These are phyloP conservation scores for Smittia sp. DNA, from an alignment of 2,888 invertebrate species.

Conservation along the genomic window DNA sequence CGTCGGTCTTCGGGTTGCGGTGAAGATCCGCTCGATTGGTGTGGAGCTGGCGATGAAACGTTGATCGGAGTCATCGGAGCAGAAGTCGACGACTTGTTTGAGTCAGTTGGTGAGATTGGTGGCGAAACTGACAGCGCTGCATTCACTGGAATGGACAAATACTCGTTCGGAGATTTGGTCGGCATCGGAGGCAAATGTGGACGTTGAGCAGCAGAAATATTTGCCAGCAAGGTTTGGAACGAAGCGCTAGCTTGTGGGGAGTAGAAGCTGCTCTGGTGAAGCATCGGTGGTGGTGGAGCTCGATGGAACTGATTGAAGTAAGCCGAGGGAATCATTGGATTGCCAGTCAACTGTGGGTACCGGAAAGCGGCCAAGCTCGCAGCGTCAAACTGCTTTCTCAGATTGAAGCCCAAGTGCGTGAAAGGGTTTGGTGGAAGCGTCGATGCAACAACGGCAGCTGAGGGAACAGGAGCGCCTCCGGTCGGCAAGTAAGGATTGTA, in stretches of 20 bases:
- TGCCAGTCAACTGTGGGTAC: constrained; percentile 60
- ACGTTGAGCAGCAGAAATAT: constrained; percentile 65
- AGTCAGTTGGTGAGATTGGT: constrained; percentile 56
- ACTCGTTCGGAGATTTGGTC: constrained; percentile 50
- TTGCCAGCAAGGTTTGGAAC: constrained; percentile 82
- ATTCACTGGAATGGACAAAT: constrained; percentile 39
- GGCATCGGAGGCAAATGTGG: constrained; percentile 60
- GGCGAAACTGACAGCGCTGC: constrained; percentile 55
- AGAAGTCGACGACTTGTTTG: constrained; percentile 42
- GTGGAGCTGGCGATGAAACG: constrained; percentile 47
- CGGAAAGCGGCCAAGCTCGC: constrained; percentile 69
- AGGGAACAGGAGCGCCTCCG: constrained; percentile 62
- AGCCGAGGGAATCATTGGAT: constrained; percentile 58
- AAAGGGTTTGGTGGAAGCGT: constrained; percentile 77
- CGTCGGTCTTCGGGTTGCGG: constrained; percentile 76
- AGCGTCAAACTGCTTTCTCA: constrained; percentile 69
- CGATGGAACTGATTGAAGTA: constrained; percentile 61
- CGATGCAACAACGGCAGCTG: constrained; percentile 64
- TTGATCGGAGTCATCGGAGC: constrained; percentile 41
- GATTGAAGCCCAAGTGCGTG: constrained; percentile 71
- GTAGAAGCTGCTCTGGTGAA: constrained; percentile 61
- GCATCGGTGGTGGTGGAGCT: constrained; percentile 59
- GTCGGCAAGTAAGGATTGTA: constrained; percentile 80
- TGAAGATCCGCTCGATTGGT: constrained; percentile 54
- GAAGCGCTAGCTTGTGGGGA: constrained; percentile 62